These are phyloP conservation scores for Oikopleura dioica DNA, from an alignment of 23 tunicate genomes.

Conservation along the genomic window DNA sequence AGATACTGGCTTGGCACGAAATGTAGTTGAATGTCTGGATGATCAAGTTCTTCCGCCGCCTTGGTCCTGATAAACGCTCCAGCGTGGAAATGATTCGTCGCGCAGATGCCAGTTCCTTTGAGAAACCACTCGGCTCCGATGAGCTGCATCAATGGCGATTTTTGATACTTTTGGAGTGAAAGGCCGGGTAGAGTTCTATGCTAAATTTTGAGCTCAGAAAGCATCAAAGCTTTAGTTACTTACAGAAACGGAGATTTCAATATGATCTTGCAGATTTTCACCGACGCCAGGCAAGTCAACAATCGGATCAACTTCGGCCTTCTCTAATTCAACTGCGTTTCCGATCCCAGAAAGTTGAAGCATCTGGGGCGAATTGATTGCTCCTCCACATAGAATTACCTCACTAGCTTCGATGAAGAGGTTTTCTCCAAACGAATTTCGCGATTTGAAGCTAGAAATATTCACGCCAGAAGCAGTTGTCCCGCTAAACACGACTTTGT, in stretches of 20 bases:
- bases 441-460: background rate
- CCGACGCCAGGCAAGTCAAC: background rate
- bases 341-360: background rate
- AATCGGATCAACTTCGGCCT: background rate
- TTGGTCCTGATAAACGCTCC: too few species aligned
- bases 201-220: too few species aligned
- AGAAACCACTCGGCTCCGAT: too few species aligned
- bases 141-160: background rate
- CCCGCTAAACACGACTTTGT: background rate
- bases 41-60: too few species aligned
- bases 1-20: too few species aligned
- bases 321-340: background rate
- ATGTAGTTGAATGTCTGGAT: too few species aligned
- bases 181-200: too few species aligned
- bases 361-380: background rate
- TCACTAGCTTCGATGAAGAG: background rate
- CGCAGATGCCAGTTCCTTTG: too few species aligned
- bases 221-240: too few species aligned
- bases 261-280: background rate
- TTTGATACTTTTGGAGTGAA: background rate
- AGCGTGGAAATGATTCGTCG: too few species aligned
- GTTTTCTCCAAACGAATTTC: background rate
- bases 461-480: background rate
- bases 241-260: background rate
- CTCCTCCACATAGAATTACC: background rate